Base-by-base conservation (phyloP, 2,113 vertebrate species). In the Urocolius indicus region DNA sequence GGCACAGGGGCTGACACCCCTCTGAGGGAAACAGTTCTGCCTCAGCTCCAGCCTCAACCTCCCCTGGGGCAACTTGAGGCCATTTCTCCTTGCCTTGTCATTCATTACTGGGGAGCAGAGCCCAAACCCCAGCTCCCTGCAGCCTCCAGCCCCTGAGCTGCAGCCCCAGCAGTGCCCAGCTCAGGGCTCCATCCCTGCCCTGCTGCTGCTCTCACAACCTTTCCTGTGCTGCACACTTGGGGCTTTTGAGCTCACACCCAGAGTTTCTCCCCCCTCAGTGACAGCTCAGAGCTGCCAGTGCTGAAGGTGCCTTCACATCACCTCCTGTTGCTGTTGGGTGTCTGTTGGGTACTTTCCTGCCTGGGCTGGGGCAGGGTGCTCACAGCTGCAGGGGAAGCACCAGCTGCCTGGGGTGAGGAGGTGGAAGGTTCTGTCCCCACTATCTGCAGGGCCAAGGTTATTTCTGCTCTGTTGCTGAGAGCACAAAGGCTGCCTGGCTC, bases 331-430 rank as follows among this genome's bases (percentile, higher is more conserved):
- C n/a, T n/a, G n/a, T 87, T 2, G 3, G 69, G 59, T 15, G 2
- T 36, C 23, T 49, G n/a, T 29, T 57, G 6, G 94, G 94, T 67
- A 84, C 81, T 95, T 95, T 95, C 77, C 93, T 91, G 87, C 19
- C 73, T 13, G 29, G 22, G 45, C 30, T 7, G 10, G 12, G 73
- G 61, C 61, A 29, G 58, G 67, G 1, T 16, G 71, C 76, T 67
- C n/a, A 23, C 76, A 84, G 77, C 77, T 41, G 66, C 3, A 9
- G 49, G 79, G 72, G 41, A 83, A 95, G 5, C 59, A 84, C 41
- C 8, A 0, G 3, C 29, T 76, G 38, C 38, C 38, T 41, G 38
- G 38, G 38, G 38, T 41, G 38, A 12, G 38, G 38, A 12, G 38
- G 38, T 9, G 38, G 38, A 20, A 16, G 51, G 21, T 6, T 76